These are phyloP conservation scores for Podarcis lilfordi DNA, from an alignment of 2,797 vertebrate genomes.

Conservation along the genomic window DNA sequence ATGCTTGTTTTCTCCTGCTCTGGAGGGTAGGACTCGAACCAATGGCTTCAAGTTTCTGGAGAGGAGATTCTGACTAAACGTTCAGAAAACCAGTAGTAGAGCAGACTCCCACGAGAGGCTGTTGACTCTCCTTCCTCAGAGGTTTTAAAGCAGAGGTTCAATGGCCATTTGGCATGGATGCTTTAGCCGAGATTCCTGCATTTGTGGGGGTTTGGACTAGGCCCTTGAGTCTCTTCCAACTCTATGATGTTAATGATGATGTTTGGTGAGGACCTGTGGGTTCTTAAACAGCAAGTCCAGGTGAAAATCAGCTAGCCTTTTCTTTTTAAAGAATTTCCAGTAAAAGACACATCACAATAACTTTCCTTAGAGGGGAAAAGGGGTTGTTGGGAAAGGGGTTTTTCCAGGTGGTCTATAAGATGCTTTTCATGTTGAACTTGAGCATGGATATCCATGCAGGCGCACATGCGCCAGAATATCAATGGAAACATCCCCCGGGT, in stretches of 20 bases:
- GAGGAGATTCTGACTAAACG: no score
- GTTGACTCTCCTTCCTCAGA: no score
- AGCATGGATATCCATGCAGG: background rate
- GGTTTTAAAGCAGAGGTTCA: no score
- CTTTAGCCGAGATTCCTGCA: no score
- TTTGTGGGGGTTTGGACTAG: no score
- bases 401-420: background rate
- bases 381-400: background rate
- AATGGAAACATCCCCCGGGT: background rate
- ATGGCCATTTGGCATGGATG: no score
- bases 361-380: background rate
- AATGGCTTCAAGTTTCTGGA: no score
- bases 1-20: no score
- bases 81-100: no score
- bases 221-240: no score
- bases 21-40: no score
- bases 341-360: background rate
- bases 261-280: background rate
- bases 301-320: background rate
- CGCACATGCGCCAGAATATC: background rate
- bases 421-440: background rate
- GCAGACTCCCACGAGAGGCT: rapidly evolving
- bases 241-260: no score
- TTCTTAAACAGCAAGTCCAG: background rate
- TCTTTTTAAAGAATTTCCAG: background rate